Percentiles rank a stretch among this genome's conserved stretches.
phyloP scores from a whole-genome alignment of 2,113 vertebrate species.

The Furnarius figulus region DNA sequence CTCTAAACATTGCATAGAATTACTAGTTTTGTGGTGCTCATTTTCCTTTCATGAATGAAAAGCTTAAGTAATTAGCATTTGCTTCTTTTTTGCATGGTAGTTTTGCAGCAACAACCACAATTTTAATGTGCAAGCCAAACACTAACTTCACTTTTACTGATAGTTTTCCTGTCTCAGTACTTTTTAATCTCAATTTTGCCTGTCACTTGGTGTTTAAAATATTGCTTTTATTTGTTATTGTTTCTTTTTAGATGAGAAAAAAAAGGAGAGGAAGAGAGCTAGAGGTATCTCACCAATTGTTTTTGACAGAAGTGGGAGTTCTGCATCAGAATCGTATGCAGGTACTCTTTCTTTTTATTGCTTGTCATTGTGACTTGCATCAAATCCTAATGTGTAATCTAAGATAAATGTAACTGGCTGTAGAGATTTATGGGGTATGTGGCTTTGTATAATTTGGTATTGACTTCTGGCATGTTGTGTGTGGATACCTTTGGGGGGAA shows the following conservation, averaged over 20 bases:
- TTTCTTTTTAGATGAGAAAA: constrained; percentile 80
- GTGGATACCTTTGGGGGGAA: constrained; percentile 69
- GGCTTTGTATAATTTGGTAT: constrained; percentile 65
- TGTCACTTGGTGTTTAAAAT: neutral
- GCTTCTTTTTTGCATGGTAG: neutral
- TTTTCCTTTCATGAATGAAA: neutral
- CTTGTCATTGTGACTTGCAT: constrained; percentile 21
- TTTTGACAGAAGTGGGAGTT: constrained; percentile 92
- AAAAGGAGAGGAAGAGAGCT: constrained; percentile 88
- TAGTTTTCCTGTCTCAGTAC: neutral
- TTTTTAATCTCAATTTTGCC: neutral
- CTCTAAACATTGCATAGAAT: neutral
- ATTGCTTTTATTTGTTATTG: neutral
- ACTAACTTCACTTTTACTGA: neutral
- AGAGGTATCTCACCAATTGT: constrained; percentile 90
- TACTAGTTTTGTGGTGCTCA: neutral
- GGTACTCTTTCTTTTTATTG: constrained; percentile 75
- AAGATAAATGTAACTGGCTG: constrained; percentile 30
- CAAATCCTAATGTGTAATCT: constrained; percentile 18
- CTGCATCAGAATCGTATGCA: constrained; percentile 89
- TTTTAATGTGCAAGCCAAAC: neutral
- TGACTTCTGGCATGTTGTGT: constrained; percentile 80
- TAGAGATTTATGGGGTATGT: constrained; percentile 54
- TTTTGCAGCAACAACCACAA: neutral
- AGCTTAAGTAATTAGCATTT: neutral